Percentiles rank a stretch among this genome's conserved stretches.
phyloP scores from a whole-genome alignment of 1,140 invertebrate genomes.

The Lethocerus indicus region DNA sequence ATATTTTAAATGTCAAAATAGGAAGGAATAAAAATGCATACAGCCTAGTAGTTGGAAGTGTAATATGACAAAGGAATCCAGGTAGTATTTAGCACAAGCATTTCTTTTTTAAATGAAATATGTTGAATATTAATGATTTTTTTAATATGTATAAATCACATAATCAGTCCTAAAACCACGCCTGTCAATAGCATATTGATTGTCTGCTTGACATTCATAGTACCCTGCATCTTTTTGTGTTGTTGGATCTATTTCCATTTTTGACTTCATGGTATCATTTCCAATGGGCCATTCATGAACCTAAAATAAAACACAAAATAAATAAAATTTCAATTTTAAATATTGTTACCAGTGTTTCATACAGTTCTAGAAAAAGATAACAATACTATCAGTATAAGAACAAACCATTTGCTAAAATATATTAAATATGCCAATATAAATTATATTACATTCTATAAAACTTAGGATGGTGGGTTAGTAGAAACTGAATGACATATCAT shows the following conservation, averaged over 20 bases:
- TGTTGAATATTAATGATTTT: no score
- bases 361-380: background rate
- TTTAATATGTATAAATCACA: constrained; percentile 42
- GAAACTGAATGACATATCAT: no score
- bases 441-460: no score
- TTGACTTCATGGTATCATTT: constrained; percentile 31
- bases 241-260: constrained; percentile 39
- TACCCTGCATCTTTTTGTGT: constrained; percentile 44
- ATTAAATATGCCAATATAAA: no score
- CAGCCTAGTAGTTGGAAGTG: no score
- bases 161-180: constrained; percentile 52
- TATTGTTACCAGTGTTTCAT: background rate
- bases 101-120: no score
- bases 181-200: constrained; percentile 55
- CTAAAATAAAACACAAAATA: constrained; percentile 22
- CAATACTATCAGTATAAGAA: background rate
- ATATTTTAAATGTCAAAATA: no score
- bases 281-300: constrained; percentile 32
- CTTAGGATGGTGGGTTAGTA: no score
- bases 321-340: background rate
- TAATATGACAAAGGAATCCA: no score
- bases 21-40: no score
- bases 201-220: constrained; percentile 58
- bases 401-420: background rate
- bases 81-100: no score